phyloP scores from a whole-genome alignment of 2,113 vertebrate species.

The Bambusicola thoracicus region DNA sequence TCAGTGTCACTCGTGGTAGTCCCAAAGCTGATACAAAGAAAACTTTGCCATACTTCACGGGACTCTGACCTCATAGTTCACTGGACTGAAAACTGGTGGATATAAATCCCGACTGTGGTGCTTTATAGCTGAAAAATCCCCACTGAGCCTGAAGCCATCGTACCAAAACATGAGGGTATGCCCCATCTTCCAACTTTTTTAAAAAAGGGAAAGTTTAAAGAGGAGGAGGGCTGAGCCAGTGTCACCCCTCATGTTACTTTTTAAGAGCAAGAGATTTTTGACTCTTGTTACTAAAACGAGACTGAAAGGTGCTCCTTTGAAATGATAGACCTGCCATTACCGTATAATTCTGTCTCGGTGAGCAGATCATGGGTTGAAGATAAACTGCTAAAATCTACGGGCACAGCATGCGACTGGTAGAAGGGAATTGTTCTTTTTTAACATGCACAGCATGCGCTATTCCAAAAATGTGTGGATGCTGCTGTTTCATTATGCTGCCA shows the following conservation, averaged over 20 bases:
- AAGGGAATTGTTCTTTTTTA: conserved; percentile 41
- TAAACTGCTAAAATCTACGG: neutral
- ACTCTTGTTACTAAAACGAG: too few relatives aligned
- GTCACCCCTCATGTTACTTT: neutral
- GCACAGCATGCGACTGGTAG: neutral
- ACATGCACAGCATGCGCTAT: neutral
- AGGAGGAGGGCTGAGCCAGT: neutral
- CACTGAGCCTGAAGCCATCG: neutral
- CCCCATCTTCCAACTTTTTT: neutral
- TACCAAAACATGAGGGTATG: neutral
- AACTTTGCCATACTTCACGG: neutral
- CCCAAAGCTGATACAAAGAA: neutral
- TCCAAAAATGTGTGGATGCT: conserved; percentile 68
- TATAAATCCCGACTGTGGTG: neutral
- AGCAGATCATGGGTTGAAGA: neutral
- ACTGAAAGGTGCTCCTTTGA: neutral
- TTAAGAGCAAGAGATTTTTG: neutral
- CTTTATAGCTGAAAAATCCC: neutral
- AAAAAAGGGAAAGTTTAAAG: neutral
- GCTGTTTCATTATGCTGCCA: conserved; percentile 67
- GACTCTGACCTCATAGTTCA: neutral
- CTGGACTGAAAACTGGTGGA: neutral
- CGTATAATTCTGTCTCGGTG: neutral
- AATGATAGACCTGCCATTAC: neutral
- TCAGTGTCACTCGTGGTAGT: neutral